Base-by-base conservation (phyloP, 2,797 vertebrate species). In the Balearica regulorum region DNA sequence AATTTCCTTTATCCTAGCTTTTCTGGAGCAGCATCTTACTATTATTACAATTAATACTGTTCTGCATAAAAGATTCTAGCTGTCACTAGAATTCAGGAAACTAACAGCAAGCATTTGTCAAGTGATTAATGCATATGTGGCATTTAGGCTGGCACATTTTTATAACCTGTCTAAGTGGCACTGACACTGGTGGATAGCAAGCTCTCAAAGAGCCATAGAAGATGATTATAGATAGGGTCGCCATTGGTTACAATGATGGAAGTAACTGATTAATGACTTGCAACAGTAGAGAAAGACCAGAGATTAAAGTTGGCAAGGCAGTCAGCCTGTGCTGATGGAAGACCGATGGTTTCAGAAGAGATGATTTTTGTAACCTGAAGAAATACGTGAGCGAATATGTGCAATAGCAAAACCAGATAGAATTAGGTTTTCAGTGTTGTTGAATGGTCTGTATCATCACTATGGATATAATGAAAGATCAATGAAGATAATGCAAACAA, bases 261-360 rank as follows among this genome's bases (percentile, higher is more conserved):
- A 96, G 71, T 81, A 87, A 70, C 60, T 94, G 90, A 96, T 96
- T 95, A 91, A 97, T 95, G 87, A 85, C 37, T 94, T 90, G 72
- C 72, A 85, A 85, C 26, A 13, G 57, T 64, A 79, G 49, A 83
- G 65, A 93, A 97, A 71, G 60, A 80, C 65, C 64, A 87, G 49
- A 94, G 68, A 92, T 94, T 90, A 87, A 96, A 95, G 73, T 7
- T 87, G 69, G 43, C 84, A 78, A 68, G 51, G 44, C 77, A 96
- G 90, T 91, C 37, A 66, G 78, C 62, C 64, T 79, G 33, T 73
- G 65, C 82, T 93, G 90, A 75, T 93, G 69, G 69, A 91, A 96
- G 89, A 97, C 25, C 68, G 69, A 94, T 88, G 57, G 35, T 65
- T 97, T 89, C 41, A 48, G 64, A 51, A 79, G 44, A 55, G 55